phyloP scores from a whole-genome alignment of 2,888 invertebrate genomes.

The Nephrotoma appendiculata region DNA sequence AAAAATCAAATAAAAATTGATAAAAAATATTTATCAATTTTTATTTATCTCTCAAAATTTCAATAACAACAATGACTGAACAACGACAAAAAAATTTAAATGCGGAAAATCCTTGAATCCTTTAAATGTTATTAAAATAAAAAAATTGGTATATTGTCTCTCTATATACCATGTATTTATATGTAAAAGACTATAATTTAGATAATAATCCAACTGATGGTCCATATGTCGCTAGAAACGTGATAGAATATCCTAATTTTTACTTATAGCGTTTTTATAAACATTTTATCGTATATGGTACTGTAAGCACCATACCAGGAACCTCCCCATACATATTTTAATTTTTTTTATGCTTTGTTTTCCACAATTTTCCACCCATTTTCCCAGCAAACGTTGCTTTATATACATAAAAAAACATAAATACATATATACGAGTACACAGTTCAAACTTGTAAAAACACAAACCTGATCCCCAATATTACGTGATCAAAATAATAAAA shows the following conservation, averaged over 20 bases:
- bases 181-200: background rate
- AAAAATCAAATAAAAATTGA: too few relatives aligned
- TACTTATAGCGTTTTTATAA: background rate
- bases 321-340: background rate
- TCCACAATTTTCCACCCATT: background rate
- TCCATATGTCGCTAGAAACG: constrained; percentile 3
- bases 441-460: background rate
- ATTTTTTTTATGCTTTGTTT: background rate
- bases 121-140: too few relatives aligned
- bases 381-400: background rate
- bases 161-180: background rate
- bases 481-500: constrained; percentile 2
- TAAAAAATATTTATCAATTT: too few relatives aligned
- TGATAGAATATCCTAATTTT: background rate
- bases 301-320: background rate
- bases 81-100: too few relatives aligned
- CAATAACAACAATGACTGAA: too few relatives aligned
- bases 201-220: background rate
- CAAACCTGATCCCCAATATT: constrained; percentile 2
- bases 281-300: background rate
- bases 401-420: background rate
- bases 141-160: too few relatives aligned
- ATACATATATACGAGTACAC: background rate
- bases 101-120: too few relatives aligned
- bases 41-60: too few relatives aligned